Percentiles rank a stretch among this genome's conserved stretches.
Conservation (phyloP, 2,113 vertebrate genomes). For the Epinephelus lanceolatus region DNA sequence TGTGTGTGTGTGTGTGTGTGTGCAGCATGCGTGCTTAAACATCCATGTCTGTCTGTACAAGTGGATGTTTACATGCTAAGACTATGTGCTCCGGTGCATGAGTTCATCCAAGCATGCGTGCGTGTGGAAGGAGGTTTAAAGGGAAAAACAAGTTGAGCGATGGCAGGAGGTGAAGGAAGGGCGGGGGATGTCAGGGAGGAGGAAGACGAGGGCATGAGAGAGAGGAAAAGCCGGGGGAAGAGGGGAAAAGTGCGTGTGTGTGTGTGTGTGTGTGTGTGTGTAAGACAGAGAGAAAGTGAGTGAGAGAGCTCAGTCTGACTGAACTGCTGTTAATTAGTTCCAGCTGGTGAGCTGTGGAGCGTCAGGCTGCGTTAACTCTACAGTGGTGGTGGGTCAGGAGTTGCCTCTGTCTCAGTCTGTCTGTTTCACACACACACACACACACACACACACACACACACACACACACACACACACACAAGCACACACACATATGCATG, state of each 20-base stretch:
- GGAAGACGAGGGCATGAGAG: slow-evolving; percentile 66
- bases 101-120: slow-evolving; percentile 34
- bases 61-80: slow-evolving; percentile 52
- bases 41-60: slow-evolving; percentile 20
- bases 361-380: slow-evolving; percentile 51
- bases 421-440: background rate
- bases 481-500: background rate
- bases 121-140: slow-evolving; percentile 32
- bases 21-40: background rate
- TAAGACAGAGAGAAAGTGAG: slow-evolving; percentile 62
- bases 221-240: slow-evolving; percentile 53
- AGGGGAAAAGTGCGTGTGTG: background rate
- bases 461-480: background rate
- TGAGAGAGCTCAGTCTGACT: slow-evolving; percentile 64
- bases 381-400: slow-evolving; percentile 71
- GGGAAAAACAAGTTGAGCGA: slow-evolving; percentile 68
- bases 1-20: background rate
- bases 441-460: background rate
- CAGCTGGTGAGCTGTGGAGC: slow-evolving; percentile 72
- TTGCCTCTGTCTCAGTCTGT: slow-evolving; percentile 48
- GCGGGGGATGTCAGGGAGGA: slow-evolving; percentile 56
- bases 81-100: slow-evolving; percentile 14
- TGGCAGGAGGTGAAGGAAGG: slow-evolving; percentile 65
- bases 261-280: slow-evolving; percentile 30
- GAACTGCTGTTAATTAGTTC: slow-evolving; percentile 84